A percentile compares a stretch with the other conserved stretches of the same genome.
phyloP scores from a whole-genome alignment of 1,140 invertebrate species.

The Phymorhynchus buccinoides region DNA sequence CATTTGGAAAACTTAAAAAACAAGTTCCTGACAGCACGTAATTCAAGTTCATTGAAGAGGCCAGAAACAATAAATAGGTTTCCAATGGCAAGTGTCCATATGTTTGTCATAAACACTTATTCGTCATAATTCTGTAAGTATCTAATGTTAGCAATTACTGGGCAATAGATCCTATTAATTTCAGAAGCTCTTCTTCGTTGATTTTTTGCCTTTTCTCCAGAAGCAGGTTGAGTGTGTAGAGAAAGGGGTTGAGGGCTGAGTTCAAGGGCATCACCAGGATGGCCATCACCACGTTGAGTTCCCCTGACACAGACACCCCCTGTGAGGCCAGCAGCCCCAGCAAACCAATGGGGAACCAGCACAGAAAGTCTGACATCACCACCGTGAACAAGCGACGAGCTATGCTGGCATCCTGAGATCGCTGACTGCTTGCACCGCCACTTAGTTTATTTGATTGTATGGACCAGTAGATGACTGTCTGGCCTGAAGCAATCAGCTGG shows the following conservation, averaged over 20 bases:
- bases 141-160: no score
- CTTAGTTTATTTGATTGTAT: background rate
- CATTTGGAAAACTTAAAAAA: no score
- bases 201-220: background rate
- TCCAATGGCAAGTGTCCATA: no score
- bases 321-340: background rate
- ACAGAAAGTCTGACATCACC: background rate
- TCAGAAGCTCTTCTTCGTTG: background rate
- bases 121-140: no score
- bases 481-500: background rate
- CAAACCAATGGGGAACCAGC: slow-evolving; percentile 13
- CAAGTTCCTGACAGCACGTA: no score
- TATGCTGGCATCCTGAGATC: background rate
- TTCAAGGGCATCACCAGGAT: background rate
- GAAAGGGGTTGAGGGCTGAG: background rate
- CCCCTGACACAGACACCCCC: background rate
- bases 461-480: background rate
- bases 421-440: background rate
- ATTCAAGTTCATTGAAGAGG: no score
- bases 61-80: no score
- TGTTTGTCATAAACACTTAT: no score
- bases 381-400: background rate
- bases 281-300: background rate
- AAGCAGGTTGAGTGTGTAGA: background rate
- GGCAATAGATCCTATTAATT: background rate